phyloP scores from a whole-genome alignment of 2,888 invertebrate genomes.

The Ceramica pisi region DNA sequence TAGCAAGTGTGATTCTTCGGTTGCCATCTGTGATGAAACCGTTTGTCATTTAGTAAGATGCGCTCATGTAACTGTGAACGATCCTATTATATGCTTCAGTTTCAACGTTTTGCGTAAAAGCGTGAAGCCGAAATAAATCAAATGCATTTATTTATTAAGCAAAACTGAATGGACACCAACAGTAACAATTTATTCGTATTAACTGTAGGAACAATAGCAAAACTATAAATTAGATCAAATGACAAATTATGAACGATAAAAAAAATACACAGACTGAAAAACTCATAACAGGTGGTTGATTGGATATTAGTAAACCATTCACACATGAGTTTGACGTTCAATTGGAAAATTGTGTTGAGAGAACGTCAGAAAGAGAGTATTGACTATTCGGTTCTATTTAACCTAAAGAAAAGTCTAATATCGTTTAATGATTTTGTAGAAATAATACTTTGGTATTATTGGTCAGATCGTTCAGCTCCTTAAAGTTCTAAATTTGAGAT shows the following conservation, averaged over 20 bases:
- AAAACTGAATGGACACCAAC: not conserved
- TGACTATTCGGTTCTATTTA: too few species aligned
- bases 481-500: too few species aligned
- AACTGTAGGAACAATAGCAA: too few species aligned
- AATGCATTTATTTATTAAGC: not conserved
- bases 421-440: too few species aligned
- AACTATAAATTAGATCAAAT: too few species aligned
- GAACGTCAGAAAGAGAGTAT: too few species aligned
- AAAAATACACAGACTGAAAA: not conserved
- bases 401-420: too few species aligned
- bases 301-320: too few species aligned
- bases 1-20: conserved; percentile 23
- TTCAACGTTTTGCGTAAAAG: conserved; percentile 2
- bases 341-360: too few species aligned
- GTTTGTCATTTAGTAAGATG: conserved; percentile 34
- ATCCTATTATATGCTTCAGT: conserved; percentile 36
- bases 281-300: not conserved
- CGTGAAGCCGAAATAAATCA: conserved; percentile 1
- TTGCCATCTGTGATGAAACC: conserved; percentile 36
- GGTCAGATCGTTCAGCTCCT: too few species aligned
- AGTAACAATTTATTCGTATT: not conserved
- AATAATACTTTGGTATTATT: too few species aligned
- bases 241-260: not conserved
- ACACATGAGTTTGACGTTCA: too few species aligned
- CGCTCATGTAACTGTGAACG: conserved; percentile 40